phyloP scores from a whole-genome alignment of 2,113 vertebrate genomes.

The Aptenodytes patagonicus region DNA sequence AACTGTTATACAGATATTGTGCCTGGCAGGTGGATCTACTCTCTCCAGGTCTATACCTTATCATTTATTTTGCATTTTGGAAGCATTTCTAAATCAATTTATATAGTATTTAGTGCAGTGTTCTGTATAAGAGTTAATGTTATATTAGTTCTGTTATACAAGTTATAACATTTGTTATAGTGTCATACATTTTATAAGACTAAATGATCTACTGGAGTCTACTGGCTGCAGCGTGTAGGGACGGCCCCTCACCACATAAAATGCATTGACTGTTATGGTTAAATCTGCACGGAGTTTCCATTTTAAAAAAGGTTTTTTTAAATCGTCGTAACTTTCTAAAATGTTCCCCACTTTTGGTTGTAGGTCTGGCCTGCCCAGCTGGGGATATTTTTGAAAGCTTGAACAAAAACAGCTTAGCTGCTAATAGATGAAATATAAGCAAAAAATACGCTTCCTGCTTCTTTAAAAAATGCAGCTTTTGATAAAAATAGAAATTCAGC shows the following conservation, averaged over 20 bases:
- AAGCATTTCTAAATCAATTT: background rate
- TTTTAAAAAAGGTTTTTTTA: background rate
- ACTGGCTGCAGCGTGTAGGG: background rate
- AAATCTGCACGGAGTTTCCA: background rate
- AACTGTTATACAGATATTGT: background rate
- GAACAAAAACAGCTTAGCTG: background rate
- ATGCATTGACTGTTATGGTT: background rate
- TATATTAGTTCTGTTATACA: background rate
- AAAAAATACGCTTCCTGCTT: background rate
- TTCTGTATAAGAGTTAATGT: background rate
- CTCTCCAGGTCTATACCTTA: background rate
- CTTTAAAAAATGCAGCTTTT: slow-evolving; percentile 12
- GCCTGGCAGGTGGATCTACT: background rate
- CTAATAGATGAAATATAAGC: background rate
- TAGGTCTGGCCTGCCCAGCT: background rate
- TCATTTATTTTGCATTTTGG: background rate
- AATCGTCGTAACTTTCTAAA: background rate
- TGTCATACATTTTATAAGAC: background rate
- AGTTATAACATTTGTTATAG: background rate
- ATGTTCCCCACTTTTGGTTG: background rate
- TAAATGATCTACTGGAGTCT: background rate
- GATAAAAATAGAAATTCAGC: slow-evolving; percentile 28
- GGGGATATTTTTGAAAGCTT: background rate
- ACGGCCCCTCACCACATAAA: background rate
- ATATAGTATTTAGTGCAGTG: background rate